These are phyloP conservation scores for Molossus alvarezi DNA, from an alignment of 2,797 vertebrate species.

Conservation along the genomic window DNA sequence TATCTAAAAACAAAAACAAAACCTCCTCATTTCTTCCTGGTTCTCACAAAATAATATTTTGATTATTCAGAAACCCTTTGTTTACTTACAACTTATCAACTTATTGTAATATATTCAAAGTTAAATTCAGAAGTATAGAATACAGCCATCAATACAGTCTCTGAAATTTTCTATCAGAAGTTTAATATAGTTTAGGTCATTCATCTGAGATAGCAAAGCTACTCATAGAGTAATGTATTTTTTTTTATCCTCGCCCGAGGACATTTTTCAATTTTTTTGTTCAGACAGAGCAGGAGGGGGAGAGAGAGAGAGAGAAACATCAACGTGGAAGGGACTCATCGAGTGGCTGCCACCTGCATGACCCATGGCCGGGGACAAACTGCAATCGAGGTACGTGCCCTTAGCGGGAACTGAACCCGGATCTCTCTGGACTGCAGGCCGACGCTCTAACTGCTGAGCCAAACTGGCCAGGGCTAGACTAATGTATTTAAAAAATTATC, in stretches of 20 bases:
- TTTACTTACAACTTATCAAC: neutral
- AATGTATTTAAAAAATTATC: neutral
- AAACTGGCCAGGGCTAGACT: neutral
- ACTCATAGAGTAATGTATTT: neutral
- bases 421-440: no score
- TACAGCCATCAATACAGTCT: neutral
- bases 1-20: conserved; percentile 47
- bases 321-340: no score
- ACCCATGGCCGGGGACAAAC: no score
- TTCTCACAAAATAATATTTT: conserved; percentile 43
- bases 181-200: neutral
- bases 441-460: no score
- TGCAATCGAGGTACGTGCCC: no score
- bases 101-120: neutral
- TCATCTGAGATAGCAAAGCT: neutral
- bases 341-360: no score
- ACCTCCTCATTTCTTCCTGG: neutral
- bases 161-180: neutral
- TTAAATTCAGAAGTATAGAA: conserved; percentile 35
- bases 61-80: neutral
- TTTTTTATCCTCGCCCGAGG: no score
- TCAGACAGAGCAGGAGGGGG: no score
- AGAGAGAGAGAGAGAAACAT: no score
- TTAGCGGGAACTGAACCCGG: no score
- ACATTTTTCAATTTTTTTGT: no score